Evolutionary conservation across 1,140 invertebrate genomes (phyloP), one percentile per base, ranked within the genome.

Genomic region (Zaprionus lachaisei): DNA sequence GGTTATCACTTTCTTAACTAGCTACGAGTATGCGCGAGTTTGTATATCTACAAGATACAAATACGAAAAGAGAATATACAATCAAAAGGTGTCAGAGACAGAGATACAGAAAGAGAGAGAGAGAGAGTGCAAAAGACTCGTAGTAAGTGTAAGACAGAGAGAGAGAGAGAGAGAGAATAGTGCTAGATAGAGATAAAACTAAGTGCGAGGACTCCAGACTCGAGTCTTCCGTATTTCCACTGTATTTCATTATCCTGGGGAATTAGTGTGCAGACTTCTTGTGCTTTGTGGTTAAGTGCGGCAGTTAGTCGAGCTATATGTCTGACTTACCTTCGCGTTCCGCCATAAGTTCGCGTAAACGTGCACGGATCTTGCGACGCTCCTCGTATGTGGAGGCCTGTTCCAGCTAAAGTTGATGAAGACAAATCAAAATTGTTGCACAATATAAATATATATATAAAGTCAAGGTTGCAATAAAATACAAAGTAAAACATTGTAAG

Each of bases 371-470:
- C 85, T 95, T 95, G 83, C 96, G 95, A 89, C 97, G 94, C 92
- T 97, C 96, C 93, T 98, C 97, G 96, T 97, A 97, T 91, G 97
- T 96, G 78, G 95, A 96, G 92, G 96, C 96, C 93, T 95, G 95
- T 93, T 97, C 97, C 94, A 98, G 94, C 97, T 98, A 93, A 22
- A 94, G 41, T 20, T 56, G 31, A 17, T 11, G n/a, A 22, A 11
- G 20, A 94, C 79, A 68, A 17, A 38, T 51, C 22, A 55, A 55
- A 15, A 4, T 56, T 47, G 67, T 81, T 14, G 17, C 31, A 5
- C 7, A 31, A 61, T n/a, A 41, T 15, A 51, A n/a, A 26, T 26
- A 31, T 6, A 31, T n/a, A 28, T 6, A 28, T 26, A n/a, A 7
- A 28, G 5, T 54, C 7, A 31, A 31, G 6, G 0, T 6, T 7